Base-by-base conservation (phyloP, 2,797 vertebrate genomes). In the Mormyrops boulengeri region DNA sequence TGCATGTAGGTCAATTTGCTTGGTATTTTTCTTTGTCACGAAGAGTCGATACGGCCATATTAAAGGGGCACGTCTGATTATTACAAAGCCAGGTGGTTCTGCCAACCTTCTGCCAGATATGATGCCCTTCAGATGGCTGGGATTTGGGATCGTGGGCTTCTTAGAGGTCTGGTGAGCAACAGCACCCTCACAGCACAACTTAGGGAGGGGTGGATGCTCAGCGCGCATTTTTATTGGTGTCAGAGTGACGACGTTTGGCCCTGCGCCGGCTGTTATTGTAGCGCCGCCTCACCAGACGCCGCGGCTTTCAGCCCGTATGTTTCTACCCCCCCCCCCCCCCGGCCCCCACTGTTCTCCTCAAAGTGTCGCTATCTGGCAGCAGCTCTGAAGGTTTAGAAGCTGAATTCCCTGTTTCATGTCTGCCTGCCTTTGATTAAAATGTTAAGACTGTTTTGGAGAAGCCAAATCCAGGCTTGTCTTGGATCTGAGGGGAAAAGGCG, bases 121-220 rank as follows among this genome's bases (percentile, higher is more conserved):
- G 92, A 92, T 93, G 92, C 91, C 85, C 66, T 87, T 88, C 85
- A 88, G 91, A 91, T 91, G 92, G 91, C 88, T 90, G 85, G 80
- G 89, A 92, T 91, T 92, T 88, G 55, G 80, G 87, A 91, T 89
- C 57, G 84, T 90, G 89, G 89, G 90, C 91, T 88, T 91, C 82
- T 91, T 89, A 77, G 88, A 91, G 89, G 88, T 89, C 91, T 90
- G 90, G 66, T 88, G 87, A 57, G 62, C 85, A 92, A 91, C 47
- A 77, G 84, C 62, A 89, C 89, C 91, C 92, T 92, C 89, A 91
- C 89, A 92, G 92, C 91, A 69, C 11, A 87, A 89, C 88, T 85
- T 38, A 26, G 88, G 89, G 49, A 7, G 85, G 88, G 88, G 77
- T 86, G 88, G 88, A 90, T 85, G 52, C 89, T 89, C 89, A 92